Conservation (phyloP, 2,113 vertebrate genomes). For the Silurus asotus region DNA sequence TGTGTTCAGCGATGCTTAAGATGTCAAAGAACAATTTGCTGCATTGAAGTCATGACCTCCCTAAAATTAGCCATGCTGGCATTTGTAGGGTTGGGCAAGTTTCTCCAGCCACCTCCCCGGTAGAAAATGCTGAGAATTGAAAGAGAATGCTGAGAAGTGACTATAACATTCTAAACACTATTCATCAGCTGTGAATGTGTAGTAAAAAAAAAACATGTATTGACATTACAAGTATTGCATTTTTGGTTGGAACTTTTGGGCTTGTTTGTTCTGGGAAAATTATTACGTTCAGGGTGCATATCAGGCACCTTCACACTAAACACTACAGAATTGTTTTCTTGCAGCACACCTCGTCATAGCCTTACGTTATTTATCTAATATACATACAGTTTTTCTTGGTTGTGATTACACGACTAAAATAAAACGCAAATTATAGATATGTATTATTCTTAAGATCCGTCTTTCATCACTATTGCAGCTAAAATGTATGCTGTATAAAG, state of each 20-base stretch:
- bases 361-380: neutral
- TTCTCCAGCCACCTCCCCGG: neutral
- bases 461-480: neutral
- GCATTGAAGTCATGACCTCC: neutral
- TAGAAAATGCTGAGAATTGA: neutral
- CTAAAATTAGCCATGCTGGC: constrained; percentile 2
- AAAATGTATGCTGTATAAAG: neutral
- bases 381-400: neutral
- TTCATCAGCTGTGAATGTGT: neutral
- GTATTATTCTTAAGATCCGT: neutral
- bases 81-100: constrained; percentile 8
- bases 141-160: neutral
- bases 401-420: neutral
- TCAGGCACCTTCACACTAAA: neutral
- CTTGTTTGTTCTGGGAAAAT: neutral
- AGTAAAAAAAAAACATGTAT: neutral
- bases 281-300: neutral
- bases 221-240: too few species aligned
- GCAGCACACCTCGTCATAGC: neutral
- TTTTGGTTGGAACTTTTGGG: neutral
- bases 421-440: neutral
- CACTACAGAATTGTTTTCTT: neutral
- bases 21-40: neutral
- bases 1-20: constrained; percentile 6
- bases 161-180: neutral